These are phyloP conservation scores for Leucoma salicis DNA, from an alignment of 2,888 invertebrate species.

Conservation along the genomic window DNA sequence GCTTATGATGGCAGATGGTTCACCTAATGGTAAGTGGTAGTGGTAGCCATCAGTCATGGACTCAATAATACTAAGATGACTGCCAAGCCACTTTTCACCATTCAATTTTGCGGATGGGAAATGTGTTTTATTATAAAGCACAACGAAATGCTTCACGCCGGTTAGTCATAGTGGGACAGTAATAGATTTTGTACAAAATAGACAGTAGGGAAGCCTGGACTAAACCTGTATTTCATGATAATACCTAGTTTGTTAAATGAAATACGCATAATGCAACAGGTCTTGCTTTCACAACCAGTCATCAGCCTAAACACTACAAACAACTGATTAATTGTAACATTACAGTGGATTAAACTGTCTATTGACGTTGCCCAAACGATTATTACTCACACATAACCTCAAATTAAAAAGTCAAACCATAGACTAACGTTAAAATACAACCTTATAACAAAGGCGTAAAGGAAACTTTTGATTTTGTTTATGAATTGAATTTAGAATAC, in stretches of 20 bases:
- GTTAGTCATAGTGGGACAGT: too few relatives aligned
- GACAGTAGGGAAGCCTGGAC: too few relatives aligned
- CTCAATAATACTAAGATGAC: too few relatives aligned
- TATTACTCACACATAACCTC: conserved; percentile 39
- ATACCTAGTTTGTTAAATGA: not conserved
- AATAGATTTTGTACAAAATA: too few relatives aligned
- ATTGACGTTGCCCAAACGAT: conserved; percentile 43
- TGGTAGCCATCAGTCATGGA: too few relatives aligned
- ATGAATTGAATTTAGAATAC: conserved; percentile 31
- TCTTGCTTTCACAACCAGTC: conserved; percentile 31
- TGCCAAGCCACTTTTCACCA: too few relatives aligned
- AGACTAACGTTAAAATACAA: conserved; percentile 29
- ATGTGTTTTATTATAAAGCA: too few relatives aligned
- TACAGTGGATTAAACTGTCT: conserved; percentile 43
- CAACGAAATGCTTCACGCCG: too few relatives aligned
- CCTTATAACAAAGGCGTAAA: conserved; percentile 37
- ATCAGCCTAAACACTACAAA: conserved; percentile 32
- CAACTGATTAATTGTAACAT: conserved; percentile 46
- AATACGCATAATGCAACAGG: conserved; percentile 1
- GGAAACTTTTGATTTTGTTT: conserved; percentile 27
- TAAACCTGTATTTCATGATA: not conserved
- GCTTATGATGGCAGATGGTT: too few relatives aligned
- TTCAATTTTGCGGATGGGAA: too few relatives aligned
- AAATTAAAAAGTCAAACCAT: conserved; percentile 22
- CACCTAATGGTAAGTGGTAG: too few relatives aligned